Percentiles rank a stretch among this genome's conserved stretches.
Evolutionary conservation across 2,888 invertebrate species (phyloP).

Genomic region (Liopterus haemorrhoidalis): DNA sequence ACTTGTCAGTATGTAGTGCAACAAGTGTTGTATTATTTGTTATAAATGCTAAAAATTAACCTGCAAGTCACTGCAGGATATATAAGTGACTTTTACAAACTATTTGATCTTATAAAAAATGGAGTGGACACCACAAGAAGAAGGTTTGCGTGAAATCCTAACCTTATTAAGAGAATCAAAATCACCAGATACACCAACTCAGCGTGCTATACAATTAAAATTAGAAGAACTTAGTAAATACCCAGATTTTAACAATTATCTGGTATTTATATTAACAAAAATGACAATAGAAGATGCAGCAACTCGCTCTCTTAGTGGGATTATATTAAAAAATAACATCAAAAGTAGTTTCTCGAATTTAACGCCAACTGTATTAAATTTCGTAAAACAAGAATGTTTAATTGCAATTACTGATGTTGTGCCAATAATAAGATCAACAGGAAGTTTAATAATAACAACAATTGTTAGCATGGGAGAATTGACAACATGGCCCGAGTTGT

Average conservation of each 20-base stretch:
- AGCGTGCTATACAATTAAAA: constrained; percentile 96
- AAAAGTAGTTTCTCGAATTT: constrained; percentile 83
- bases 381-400: constrained; percentile 91
- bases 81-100: no score
- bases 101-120: no score
- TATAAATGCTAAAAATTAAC: no score
- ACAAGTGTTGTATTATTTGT: no score
- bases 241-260: constrained; percentile 97
- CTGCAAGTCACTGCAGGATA: no score
- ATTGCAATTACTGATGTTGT: constrained; percentile 90
- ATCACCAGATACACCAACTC: constrained; percentile 91
- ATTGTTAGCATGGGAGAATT: constrained; percentile 88
- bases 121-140: constrained; percentile 95
- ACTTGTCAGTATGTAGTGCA: no score
- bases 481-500: constrained; percentile 86
- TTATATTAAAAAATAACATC: constrained; percentile 97
- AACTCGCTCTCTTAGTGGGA: constrained; percentile 89
- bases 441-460: constrained; percentile 94
- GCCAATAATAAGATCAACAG: constrained; percentile 90
- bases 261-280: constrained; percentile 93
- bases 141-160: constrained; percentile 91
- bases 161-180: constrained; percentile 95
- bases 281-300: constrained; percentile 90
- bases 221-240: constrained; percentile 93
- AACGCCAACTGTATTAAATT: constrained; percentile 80